These are phyloP conservation scores for Bradypodion ventrale DNA, from an alignment of 2,797 vertebrate species.

Conservation along the genomic window DNA sequence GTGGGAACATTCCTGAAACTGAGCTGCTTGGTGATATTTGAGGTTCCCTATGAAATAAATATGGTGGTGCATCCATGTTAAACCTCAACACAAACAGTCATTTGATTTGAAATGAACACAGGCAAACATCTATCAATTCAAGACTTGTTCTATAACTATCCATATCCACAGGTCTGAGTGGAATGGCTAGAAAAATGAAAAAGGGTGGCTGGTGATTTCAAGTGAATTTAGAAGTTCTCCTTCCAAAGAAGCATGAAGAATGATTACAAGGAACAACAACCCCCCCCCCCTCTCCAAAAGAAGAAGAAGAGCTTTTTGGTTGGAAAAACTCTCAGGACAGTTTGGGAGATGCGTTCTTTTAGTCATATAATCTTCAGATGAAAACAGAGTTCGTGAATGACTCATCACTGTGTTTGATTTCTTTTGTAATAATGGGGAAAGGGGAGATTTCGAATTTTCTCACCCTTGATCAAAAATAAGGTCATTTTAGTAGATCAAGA, in stretches of 20 bases:
- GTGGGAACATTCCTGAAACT: neutral
- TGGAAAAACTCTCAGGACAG: too few species aligned
- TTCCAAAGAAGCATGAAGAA: neutral
- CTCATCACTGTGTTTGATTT: neutral
- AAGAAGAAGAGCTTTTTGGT: too few species aligned
- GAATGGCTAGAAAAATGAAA: neutral
- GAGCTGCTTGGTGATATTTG: neutral
- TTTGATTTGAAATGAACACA: neutral
- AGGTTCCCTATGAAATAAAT: neutral
- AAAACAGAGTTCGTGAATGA: neutral
- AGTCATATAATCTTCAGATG: neutral
- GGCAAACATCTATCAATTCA: neutral
- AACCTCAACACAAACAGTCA: neutral
- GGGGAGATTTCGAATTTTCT: too few species aligned
- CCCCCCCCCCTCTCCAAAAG: too few species aligned
- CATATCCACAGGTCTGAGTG: neutral
- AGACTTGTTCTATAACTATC: neutral
- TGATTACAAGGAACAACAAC: neutral
- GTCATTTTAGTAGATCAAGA: neutral
- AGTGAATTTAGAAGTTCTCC: neutral
- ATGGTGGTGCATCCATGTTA: neutral
- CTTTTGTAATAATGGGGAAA: too few species aligned
- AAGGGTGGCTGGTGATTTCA: too few species aligned
- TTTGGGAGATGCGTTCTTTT: neutral
- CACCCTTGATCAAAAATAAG: neutral